phyloP scores from a whole-genome alignment of 2,113 vertebrate species.

The Protobothrops mucrosquamatus region DNA sequence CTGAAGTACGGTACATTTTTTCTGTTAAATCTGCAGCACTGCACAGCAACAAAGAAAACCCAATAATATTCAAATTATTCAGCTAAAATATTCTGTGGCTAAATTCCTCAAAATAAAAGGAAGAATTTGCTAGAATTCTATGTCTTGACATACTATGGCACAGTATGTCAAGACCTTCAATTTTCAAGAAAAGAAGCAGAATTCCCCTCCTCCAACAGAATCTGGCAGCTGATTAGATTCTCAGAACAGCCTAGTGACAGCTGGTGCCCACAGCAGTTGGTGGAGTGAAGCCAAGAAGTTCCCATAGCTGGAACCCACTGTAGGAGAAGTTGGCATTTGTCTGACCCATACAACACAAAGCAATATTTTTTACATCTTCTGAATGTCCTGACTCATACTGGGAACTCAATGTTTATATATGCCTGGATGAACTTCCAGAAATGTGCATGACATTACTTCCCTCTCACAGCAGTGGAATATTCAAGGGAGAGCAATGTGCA shows the following conservation, averaged over 20 bases:
- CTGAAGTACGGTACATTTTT: not conserved
- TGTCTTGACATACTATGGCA: too few species aligned
- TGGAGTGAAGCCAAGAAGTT: not conserved
- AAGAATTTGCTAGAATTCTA: not conserved
- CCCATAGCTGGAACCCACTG: not conserved
- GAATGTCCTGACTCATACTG: not conserved
- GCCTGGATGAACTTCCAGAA: not conserved
- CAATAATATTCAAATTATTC: not conserved
- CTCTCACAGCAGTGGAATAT: not conserved
- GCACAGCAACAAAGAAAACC: not conserved
- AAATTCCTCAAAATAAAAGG: not conserved
- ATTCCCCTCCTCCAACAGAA: not conserved
- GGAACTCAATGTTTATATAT: not conserved
- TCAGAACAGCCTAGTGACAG: not conserved
- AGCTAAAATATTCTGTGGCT: not conserved
- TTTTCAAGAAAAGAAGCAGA: not conserved
- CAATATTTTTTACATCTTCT: not conserved
- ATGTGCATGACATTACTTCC: not conserved
- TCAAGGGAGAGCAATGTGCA: not conserved
- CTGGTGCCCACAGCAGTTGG: not conserved
- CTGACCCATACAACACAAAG: not conserved
- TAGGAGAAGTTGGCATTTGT: not conserved
- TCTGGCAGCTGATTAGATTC: not conserved
- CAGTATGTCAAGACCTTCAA: not conserved
- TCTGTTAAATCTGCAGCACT: not conserved